These are phyloP conservation scores for Brenthis hecate DNA, from an alignment of 2,888 invertebrate species.

Conservation along the genomic window DNA sequence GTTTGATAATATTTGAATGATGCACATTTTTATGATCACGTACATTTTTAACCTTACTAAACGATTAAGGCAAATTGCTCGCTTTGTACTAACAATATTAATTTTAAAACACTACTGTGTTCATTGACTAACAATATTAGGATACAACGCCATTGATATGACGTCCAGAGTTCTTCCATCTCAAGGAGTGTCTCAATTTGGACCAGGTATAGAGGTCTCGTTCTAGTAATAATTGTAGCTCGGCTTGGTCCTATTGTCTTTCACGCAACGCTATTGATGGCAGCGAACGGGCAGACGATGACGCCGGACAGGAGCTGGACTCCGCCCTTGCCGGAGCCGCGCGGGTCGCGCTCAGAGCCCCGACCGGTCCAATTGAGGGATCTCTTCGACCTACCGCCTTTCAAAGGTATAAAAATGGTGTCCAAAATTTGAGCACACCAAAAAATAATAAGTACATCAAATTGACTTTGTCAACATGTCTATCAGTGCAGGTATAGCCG, in stretches of 20 bases:
- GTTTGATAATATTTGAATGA: background rate
- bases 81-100: conserved; percentile 13
- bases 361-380: conserved; percentile 12
- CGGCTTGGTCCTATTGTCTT: conserved; percentile 10
- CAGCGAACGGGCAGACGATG: conserved; percentile 17
- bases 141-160: background rate
- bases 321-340: conserved; percentile 15
- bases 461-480: no score
- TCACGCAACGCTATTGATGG: conserved; percentile 19
- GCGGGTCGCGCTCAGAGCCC: conserved; percentile 9
- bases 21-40: background rate
- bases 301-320: conserved; percentile 12
- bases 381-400: conserved; percentile 11
- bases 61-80: background rate
- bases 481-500: no score
- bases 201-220: conserved; percentile 7
- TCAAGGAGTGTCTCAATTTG: conserved; percentile 1
- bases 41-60: background rate
- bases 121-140: conserved; percentile 5
- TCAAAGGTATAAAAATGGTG: conserved; percentile 13
- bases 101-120: background rate
- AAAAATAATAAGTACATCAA: no score
- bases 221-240: conserved; percentile 12
- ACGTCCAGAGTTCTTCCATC: background rate
- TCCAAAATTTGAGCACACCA: no score